Evolutionary conservation across 2,888 invertebrate species (phyloP), one percentile per base, ranked within the genome.

Genomic region (Polydrusus cervinus): DNA sequence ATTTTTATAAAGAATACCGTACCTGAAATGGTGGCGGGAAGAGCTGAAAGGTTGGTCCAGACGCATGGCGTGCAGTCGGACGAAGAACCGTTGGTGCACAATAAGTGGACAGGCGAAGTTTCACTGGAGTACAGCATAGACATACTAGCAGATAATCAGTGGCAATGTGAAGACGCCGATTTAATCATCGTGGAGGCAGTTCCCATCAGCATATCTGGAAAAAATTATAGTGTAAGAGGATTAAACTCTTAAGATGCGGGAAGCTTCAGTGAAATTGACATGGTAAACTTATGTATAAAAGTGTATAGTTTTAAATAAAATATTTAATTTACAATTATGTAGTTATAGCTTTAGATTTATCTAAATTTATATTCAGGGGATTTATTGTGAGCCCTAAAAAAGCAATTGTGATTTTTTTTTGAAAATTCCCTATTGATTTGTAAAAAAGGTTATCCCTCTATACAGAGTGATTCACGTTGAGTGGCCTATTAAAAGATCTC

Each of bases 121-220:
- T 86, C 86, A 78, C 86, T 86, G 74, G 87, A 85, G 80, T 86
- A 86, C n/a, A 87, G 81, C 77, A 87, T 81, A 49, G 86, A 87
- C 87, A 87, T 87, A 30, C 25, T 68, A 34, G 64, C 47, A 38
- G 34, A 45, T 20, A 8, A 49, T 64, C 47, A 64, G 30, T 47
- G 34, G 30, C 30, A 13, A 14, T n/a, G 14, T 38, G 18, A 16
- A 8, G 16, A 30, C 13, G 57, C n/a, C 1, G 38, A 67, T 38
- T 51, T 18, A 40, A 16, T 67, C 57, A 67, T 71, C 13, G 20
- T 69, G 57, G 18, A 10, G 43, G 30, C 25, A 30, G 11, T 20
- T 45, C 25, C n/a, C 20, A 18, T 60, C 13, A n/a, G 45, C 3
- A 60, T 40, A 18, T 60, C 16, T 8, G n/a, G 25, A 47, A 62